These are phyloP conservation scores for Octodonta nipae DNA, from an alignment of 2,888 invertebrate genomes.

Conservation along the genomic window DNA sequence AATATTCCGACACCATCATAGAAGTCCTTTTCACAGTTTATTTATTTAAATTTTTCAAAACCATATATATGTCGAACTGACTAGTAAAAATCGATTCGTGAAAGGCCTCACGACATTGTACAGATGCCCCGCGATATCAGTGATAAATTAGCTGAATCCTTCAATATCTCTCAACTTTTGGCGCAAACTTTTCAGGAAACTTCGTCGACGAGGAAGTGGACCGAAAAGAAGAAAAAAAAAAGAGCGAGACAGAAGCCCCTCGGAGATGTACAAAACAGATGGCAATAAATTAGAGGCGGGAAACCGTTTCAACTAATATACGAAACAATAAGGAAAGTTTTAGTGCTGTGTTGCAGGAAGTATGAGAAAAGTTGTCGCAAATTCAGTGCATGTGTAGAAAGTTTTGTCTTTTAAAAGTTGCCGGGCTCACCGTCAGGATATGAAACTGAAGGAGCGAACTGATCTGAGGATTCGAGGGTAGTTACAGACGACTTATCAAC, in stretches of 20 bases:
- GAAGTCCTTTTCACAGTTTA: no score
- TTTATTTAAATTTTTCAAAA: no score
- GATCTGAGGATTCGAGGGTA: constrained; percentile 16
- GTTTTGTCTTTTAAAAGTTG: constrained; percentile 19
- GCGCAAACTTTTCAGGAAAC: no score
- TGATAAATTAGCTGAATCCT: no score
- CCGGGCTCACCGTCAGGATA: constrained; percentile 7
- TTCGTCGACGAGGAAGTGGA: no score
- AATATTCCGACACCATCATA: no score
- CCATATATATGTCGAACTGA: no score
- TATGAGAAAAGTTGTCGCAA: constrained; percentile 15
- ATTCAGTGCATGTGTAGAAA: constrained; percentile 21
- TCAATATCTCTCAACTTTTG: no score
- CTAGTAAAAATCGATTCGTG: no score
- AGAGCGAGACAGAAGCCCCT: not conserved
- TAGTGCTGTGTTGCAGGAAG: constrained; percentile 14
- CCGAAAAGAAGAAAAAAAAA: no score
- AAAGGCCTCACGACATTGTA: no score
- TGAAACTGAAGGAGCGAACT: constrained; percentile 10
- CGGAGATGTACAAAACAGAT: constrained; percentile 9
- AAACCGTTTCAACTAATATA: constrained; percentile 18
- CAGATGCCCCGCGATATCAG: no score
- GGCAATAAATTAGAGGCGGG: constrained; percentile 13
- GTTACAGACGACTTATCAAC: constrained; percentile 19
- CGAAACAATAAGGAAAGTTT: constrained; percentile 21